A percentile compares a stretch with the other conserved stretches of the same genome.
Conservation (phyloP, 2,797 vertebrate species). For the Champsocephalus esox region DNA sequence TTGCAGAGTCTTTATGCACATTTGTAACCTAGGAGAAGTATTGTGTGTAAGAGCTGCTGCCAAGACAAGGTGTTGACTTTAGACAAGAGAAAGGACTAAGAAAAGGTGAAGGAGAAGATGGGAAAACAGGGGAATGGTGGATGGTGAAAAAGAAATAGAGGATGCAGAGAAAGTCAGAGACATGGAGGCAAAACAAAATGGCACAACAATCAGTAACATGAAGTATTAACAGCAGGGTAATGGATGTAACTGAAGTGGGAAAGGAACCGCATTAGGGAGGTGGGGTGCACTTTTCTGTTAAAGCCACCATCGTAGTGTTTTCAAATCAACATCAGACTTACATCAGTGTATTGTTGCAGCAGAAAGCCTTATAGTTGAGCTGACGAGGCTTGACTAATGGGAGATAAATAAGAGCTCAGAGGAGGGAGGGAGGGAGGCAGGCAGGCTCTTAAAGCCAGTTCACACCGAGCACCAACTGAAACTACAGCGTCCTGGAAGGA, state of each 20-base stretch:
- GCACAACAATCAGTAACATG: not conserved
- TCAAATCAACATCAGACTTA: constrained; percentile 54
- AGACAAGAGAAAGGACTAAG: not conserved
- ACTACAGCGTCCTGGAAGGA: not conserved
- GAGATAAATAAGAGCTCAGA: constrained; percentile 58
- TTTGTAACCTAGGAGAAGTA: constrained; percentile 14
- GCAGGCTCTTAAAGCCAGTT: constrained; percentile 31
- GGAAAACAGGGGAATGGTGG: not conserved
- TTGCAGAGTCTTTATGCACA: constrained; percentile 14
- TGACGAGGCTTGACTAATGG: constrained; percentile 70
- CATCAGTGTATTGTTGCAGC: constrained; percentile 51
- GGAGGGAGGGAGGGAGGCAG: constrained; percentile 18
- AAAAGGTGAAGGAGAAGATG: not conserved
- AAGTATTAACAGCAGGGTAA: not conserved
- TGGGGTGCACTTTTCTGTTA: not conserved
- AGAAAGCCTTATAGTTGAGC: constrained; percentile 49
- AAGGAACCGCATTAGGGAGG: constrained; percentile 11
- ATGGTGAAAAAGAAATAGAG: not conserved
- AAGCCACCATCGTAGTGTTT: constrained; percentile 28
- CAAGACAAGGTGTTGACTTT: constrained; percentile 18
- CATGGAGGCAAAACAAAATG: not conserved
- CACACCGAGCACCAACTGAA: not conserved
- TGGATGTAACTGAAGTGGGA: constrained; percentile 1
- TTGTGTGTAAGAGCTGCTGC: constrained; percentile 24
- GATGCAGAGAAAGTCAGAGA: not conserved